Base-by-base conservation (phyloP, 2,113 vertebrate species). In the Hippocampus zosterae region DNA sequence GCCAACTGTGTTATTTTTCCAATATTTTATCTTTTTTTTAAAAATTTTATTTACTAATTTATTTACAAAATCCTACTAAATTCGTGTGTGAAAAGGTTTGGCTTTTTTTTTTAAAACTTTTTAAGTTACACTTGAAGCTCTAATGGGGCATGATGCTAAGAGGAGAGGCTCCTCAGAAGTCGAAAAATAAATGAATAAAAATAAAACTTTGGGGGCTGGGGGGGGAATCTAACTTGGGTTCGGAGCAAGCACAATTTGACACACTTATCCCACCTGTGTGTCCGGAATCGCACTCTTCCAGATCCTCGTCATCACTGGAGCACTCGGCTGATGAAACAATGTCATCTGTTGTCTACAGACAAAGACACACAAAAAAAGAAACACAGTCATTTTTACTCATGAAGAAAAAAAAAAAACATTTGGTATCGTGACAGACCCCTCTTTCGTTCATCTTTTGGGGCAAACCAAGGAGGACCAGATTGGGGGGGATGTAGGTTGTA, bases 241-340 rank as follows among this genome's bases (percentile, higher is more conserved):
- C 85, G 88, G 92, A 93, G 93, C 95, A 95, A 95, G 95, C 94
- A 93, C 92, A 94, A 91, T 72, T 93, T 89, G 89, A 95, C 95
- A 95, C 94, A 96, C 93, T 93, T 93, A 95, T 94, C 97, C 95
- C 96, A 99, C 97, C 97, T 99, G 95, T 93, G 40, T 91, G 91
- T 93, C 95, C 96, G 0, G 95, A 95, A 46, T 99, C 97, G 88
- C 97, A 99, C 90, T 99, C 97, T 71, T 97, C 95, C 83, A 98
- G 92, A 90, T 99, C 97, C 92, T 99, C 97, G 67, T 99, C 97
- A 52, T 99, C 97, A 41, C 96, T 98, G 84, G 96, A 96, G 90
- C 97, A 99, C 87, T 99, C 97, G 8, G 97, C 97, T 37, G 97
- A 99, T 11, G 96, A 97, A 69, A 98, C 96, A 0, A 98, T 95